Evolutionary conservation across 2,888 invertebrate genomes (phyloP).

Genomic region (Spodoptera littoralis): DNA sequence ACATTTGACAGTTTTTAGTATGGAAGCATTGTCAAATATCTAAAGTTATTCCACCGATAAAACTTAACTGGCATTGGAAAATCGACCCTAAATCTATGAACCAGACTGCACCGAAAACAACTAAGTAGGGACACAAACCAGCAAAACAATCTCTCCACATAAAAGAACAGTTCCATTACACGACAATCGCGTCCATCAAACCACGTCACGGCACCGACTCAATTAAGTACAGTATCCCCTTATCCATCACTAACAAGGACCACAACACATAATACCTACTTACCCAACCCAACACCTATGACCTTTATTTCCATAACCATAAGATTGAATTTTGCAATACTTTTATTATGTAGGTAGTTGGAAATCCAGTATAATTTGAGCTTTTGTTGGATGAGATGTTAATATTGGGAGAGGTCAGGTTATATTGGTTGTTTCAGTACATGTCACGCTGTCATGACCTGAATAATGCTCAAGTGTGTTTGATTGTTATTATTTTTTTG

Average conservation of each 20-base stretch:
- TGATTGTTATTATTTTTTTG: slow-evolving; percentile 48
- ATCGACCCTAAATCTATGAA: too few species aligned
- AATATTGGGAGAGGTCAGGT: too few species aligned
- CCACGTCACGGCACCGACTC: slow-evolving; percentile 18
- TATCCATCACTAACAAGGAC: slow-evolving; percentile 40
- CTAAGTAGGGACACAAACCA: background rate
- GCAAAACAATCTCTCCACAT: slow-evolving; percentile 1
- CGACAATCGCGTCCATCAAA: slow-evolving; percentile 6
- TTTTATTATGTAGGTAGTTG: too few species aligned
- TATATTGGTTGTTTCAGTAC: background rate
- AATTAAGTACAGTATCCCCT: slow-evolving; percentile 28
- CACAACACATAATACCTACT: slow-evolving; percentile 36
- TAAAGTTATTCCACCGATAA: too few species aligned
- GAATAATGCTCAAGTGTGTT: slow-evolving; percentile 55
- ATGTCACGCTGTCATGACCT: slow-evolving; percentile 61
- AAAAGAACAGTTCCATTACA: background rate
- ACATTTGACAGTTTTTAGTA: too few species aligned
- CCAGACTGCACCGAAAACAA: background rate
- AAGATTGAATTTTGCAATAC: too few species aligned
- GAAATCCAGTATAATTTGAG: too few species aligned
- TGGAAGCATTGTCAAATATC: too few species aligned
- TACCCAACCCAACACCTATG: slow-evolving; percentile 41
- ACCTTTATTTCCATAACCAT: too few species aligned
- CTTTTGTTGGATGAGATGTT: too few species aligned
- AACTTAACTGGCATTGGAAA: too few species aligned